Base-by-base conservation (phyloP, 2,888 invertebrate genomes). In the Cybosia mesomella region DNA sequence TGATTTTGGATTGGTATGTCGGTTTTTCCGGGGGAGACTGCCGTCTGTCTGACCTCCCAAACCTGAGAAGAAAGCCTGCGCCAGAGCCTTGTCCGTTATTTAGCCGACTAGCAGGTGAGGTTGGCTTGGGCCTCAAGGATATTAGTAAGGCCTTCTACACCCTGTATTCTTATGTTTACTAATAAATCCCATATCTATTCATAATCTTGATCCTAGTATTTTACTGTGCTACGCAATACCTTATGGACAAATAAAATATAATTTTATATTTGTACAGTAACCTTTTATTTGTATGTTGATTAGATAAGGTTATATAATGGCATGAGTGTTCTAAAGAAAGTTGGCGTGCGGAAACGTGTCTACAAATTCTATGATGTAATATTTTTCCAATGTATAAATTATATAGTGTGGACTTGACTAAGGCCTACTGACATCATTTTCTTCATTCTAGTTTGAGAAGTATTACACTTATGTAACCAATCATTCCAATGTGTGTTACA, bases 231-330 rank as follows among this genome's bases (percentile, higher is more conserved):
- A 39, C 39, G 15, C 13, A 39, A 15, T 43, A 4, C 2, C 36
- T 2, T 4, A 39, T 18, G 18, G 18, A 43, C 18, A 18, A 43
- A 1, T 18, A 18, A 43, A 43, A 43, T 18, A 43, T 4, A 39
- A 43, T 43, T 5, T n/a, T 49, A 5, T 2, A 49, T 49, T 8
- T 49, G n/a, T n/a, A n/a, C 49, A 8, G 8, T 49, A 49, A n/a
- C n/a, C n/a, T 49, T 49, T n/a, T 49, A n/a, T n/a, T n/a, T n/a
- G n/a, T n/a, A n/a, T n/a, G n/a, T n/a, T 18, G 18, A 22, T 66
- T 61, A 61, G 10, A 60, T 66, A 57, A 61, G 61, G 15, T 59
- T 66, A 53, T 22, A 62, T 58, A 62, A 58, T 62, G 49, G 49
- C 55, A 43, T 15, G 49, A 58, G n/a, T n/a, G 34, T 36, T 67